A percentile compares a stretch with the other conserved stretches of the same genome.
Conservation (phyloP, 2,888 invertebrate species). For the Portevinia maculata region DNA sequence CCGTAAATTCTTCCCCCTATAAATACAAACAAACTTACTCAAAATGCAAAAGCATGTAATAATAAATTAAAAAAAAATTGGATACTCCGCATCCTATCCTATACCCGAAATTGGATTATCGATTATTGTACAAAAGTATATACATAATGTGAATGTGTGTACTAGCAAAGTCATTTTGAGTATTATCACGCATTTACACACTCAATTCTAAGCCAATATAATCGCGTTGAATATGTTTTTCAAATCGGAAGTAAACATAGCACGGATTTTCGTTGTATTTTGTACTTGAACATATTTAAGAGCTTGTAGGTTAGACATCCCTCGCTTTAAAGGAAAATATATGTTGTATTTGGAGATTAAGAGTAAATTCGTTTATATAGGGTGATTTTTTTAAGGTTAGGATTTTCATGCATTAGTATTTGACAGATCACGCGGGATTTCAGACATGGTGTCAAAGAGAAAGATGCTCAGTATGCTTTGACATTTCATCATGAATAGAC, state of each 20-base stretch:
- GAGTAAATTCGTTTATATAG: no score
- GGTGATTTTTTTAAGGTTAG: no score
- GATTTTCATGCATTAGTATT: no score
- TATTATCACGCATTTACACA: slow-evolving; percentile 65
- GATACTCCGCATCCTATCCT: slow-evolving; percentile 20
- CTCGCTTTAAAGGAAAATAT: slow-evolving; percentile 13
- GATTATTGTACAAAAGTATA: slow-evolving; percentile 41
- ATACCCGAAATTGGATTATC: slow-evolving; percentile 59
- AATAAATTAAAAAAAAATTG: slow-evolving; percentile 52
- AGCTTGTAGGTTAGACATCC: slow-evolving; percentile 17
- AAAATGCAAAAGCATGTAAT: slow-evolving; percentile 1
- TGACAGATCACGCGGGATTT: no score
- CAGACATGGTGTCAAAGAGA: no score
- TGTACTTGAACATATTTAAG: slow-evolving; percentile 44
- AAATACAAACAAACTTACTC: not conserved
- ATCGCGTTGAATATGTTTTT: slow-evolving; percentile 58
- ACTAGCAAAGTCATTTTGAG: slow-evolving; percentile 50
- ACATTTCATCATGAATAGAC: no score
- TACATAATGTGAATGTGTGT: slow-evolving; percentile 14
- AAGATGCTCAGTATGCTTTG: no score
- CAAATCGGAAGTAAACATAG: slow-evolving; percentile 60
- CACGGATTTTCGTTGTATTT: slow-evolving; percentile 47
- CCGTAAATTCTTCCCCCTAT: not conserved
- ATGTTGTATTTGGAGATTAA: slow-evolving; percentile 15
- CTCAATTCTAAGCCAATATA: slow-evolving; percentile 59